Base-by-base conservation (phyloP, 2,888 invertebrate species). In the Chirona hameri region DNA sequence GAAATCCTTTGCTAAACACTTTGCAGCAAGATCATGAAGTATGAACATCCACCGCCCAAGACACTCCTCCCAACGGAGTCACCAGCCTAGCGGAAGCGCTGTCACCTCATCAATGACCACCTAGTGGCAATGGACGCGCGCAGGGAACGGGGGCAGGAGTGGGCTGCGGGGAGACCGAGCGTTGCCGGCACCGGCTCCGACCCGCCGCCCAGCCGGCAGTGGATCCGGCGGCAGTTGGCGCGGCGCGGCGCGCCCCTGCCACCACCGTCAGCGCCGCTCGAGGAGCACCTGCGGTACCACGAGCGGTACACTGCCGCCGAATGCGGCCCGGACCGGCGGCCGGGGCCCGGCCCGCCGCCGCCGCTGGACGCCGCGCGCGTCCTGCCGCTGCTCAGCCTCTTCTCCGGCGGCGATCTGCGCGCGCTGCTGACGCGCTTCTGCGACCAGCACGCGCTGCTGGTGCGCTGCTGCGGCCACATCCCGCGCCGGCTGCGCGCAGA, bases 241-340 rank as follows among this genome's bases (percentile, higher is more conserved):
- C 89, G 89, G 9, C 89, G 89, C 27, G 89, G 90, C 84, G 88
- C 89, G 21, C 86, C 87, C n/a, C 87, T 89, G 48, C 86, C 87
- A 21, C 89, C 89, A 83, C 86, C 87, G 21, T 85, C 89, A 76
- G 89, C 89, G 84, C 86, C 87, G n/a, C 86, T 89, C 39, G 86
- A 82, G 31, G 55, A 79, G 24, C 79, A 31, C 39, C 46, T 46
- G 14, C 60, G 76, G 46, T 76, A 46, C 46, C 46, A 76, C 46
- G 76, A 76, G 46, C 76, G 21, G 39, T 76, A 24, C 76, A 39
- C 39, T 39, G 3, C 76, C 24, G 76, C 76, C 7, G 76, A 18
- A 46, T 76, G 76, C 21, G 39, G 52, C 52, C 15, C 52, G 15
- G 39, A 24, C 76, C 76, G 46, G 24, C 46, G 76, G 18, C 76